Evolutionary conservation across 2,797 vertebrate genomes (phyloP), one percentile per base, ranked within the genome.

Genomic region (Eospalax fontanierii): DNA sequence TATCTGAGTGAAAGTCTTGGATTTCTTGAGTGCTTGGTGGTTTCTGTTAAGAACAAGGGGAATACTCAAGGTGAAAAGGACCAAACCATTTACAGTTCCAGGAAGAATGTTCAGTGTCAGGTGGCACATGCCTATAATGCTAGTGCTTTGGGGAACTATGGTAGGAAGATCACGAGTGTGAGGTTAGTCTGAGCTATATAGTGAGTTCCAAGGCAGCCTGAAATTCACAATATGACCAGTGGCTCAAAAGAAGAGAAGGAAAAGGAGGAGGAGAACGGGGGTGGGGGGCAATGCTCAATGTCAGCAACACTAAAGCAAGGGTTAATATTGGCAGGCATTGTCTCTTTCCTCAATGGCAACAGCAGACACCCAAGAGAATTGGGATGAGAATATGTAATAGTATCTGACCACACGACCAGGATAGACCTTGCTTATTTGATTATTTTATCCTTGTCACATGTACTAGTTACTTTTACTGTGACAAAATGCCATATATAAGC

Each of bases 1-100:
- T 57, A 74, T 87, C 71, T 89, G 63, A 46, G 16, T 57, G 81
- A 89, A 93, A 57, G 80, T 79, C 22, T 83, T 46, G 16, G 8
- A 14, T 78, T 91, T 80, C 65, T 50, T 65, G 11, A 22, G 7
- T 3, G 61, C 22, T 65, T 73, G 54, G 10, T 28, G 33, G 4
- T 90, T 73, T 54, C 26, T 88, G 15, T 78, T 73, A 54, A 63
- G 24, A 78, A 68, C 22, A 6, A 71, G 75, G 57, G 40, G 7
- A n/a, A 30, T 15, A 66, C 38, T 96, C 63, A n/a, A 54, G 66
- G 73, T 10, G 33, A 38, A 89, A 81, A 78, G n/a, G 40, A 35
- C 33, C 61, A 43, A 75, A n/a, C 8, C 26, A 11, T 19, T 18
- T 22, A 8, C 8, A 86, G 38, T 24, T 71, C 22, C 24, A 15